These are phyloP conservation scores for Aurelia sp. DNA, from an alignment of 30 jellyfish, hydroid and myxozoan species.

Conservation along the genomic window DNA sequence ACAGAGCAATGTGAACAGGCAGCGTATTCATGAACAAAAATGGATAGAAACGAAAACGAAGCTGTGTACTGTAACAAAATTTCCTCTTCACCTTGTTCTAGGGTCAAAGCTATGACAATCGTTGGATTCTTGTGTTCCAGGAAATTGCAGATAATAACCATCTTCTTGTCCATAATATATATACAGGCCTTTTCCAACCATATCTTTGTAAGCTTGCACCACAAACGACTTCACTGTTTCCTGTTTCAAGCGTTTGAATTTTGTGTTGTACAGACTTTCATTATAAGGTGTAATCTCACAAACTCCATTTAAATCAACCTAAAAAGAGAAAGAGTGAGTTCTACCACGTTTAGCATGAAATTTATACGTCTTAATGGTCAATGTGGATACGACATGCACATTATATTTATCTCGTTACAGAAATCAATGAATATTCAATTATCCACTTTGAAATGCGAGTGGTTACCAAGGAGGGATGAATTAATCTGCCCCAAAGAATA, in stretches of 20 bases:
- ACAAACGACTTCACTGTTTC: slow-evolving; percentile 16
- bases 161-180: slow-evolving; percentile 59
- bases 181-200: slow-evolving; percentile 38
- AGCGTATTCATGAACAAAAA: too few relatives aligned
- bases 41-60: too few relatives aligned
- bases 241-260: slow-evolving; percentile 15
- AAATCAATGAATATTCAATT: too few relatives aligned
- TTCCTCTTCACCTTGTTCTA: slow-evolving; percentile 29
- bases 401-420: too few relatives aligned
- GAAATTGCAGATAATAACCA: slow-evolving; percentile 47
- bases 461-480: too few relatives aligned
- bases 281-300: slow-evolving; percentile 17
- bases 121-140: slow-evolving; percentile 9
- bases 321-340: not conserved
- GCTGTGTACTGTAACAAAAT: too few relatives aligned
- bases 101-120: slow-evolving; percentile 38
- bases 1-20: too few relatives aligned
- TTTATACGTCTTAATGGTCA: not conserved
- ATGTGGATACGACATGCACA: too few relatives aligned
- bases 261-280: not conserved
- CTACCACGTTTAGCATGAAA: not conserved
- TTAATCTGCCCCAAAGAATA: too few relatives aligned
- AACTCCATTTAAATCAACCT: slow-evolving; percentile 52
- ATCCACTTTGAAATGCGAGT: too few relatives aligned
- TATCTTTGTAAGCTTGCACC: slow-evolving; percentile 23